Percentiles rank a stretch among this genome's conserved stretches.
Conservation (phyloP, 2,797 vertebrate species). For the Champsocephalus esox region DNA sequence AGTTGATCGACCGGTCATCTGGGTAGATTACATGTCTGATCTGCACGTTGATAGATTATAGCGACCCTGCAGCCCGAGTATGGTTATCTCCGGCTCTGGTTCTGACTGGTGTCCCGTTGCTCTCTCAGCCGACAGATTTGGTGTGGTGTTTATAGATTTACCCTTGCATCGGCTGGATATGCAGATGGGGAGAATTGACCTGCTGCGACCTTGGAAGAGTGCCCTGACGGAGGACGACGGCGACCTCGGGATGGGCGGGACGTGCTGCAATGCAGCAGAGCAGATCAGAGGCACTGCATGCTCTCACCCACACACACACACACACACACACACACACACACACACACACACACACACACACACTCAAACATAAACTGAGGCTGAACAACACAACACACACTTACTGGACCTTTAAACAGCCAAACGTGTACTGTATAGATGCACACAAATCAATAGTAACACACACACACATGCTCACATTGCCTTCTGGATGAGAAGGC, state of each 20-base stretch:
- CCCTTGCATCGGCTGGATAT: constrained; percentile 61
- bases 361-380: constrained; percentile 29
- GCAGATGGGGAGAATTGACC: constrained; percentile 82
- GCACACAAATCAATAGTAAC: constrained; percentile 34
- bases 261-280: constrained; percentile 87
- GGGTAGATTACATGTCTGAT: constrained; percentile 53
- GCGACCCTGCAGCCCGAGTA: constrained; percentile 16
- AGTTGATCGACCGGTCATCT: constrained; percentile 41
- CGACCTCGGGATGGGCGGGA: constrained; percentile 77
- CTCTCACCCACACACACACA: constrained; percentile 40
- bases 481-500: constrained; percentile 41
- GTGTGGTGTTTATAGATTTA: constrained; percentile 69
- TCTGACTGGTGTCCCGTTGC: constrained; percentile 41
- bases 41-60: constrained; percentile 34
- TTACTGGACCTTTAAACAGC: constrained; percentile 30
- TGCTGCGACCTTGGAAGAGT: constrained; percentile 77
- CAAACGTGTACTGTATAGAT: constrained; percentile 20
- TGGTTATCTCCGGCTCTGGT: constrained; percentile 13
- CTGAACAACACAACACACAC: constrained; percentile 28
- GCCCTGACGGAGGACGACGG: constrained; percentile 70
- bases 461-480: constrained; percentile 3
- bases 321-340: constrained; percentile 29
- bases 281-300: constrained; percentile 71
- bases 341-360: constrained; percentile 27
- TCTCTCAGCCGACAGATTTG: constrained; percentile 62